Base-by-base conservation (phyloP, 2,888 invertebrate genomes). In the Tholera decimalis region DNA sequence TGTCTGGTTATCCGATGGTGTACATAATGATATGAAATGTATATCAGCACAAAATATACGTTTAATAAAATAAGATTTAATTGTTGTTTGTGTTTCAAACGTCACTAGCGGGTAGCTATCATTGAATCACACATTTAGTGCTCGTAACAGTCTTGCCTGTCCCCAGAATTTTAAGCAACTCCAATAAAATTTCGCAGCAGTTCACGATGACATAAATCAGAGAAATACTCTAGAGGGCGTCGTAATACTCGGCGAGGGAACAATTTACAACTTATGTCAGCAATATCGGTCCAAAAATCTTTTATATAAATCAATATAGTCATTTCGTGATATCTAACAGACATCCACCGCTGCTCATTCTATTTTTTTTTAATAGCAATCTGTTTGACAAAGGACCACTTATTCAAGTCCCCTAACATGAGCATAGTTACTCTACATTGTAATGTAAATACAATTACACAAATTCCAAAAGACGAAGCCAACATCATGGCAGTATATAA, bases 211-310 rank as follows among this genome's bases (percentile, higher is more conserved):
- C 44, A 76, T 79, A 79, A 78, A 76, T 79, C 77, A 47, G 43
- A 24, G 33, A 58, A 67, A 67, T 58, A 61, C 77, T 65, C 64
- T 30, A 55, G 67, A 68, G 80, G 57, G 61, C 44, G 47, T 56
- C 49, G 56, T 76, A 68, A 76, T 68, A 51, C 62, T 37, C 54
- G 44, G 39, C 46, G 49, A 56, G 63, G 55, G 63, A 53, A 67
- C 60, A 66, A 79, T 65, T 76, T 53, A 79, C 68, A 73, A 66
- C 73, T 65, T 71, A 71, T 62, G 71, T 58, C 62, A 44, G 60
- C 69, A 47, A 60, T 64, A 46, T 60, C 5, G 24, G 74, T 11
- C 6, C 41, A 24, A 37, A 58, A 58, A 39, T 59, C 20, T 68
- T 68, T 55, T 66, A 49, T 41, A 57, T 57, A 74, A 54, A 66